Conservation (phyloP, 1,140 invertebrate species). For the Ericerus pela region DNA sequence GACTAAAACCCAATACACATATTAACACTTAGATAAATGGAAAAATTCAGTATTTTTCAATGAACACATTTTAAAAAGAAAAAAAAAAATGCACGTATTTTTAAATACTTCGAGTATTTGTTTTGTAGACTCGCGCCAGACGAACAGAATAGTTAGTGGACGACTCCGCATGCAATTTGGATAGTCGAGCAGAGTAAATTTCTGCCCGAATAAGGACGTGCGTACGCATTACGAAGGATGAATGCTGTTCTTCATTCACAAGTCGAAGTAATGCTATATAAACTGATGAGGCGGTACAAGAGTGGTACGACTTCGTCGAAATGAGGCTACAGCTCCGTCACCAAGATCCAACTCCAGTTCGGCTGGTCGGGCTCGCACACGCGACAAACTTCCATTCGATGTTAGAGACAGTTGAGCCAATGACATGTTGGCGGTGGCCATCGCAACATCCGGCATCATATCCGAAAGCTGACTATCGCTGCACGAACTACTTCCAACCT, state of each 20-base stretch:
- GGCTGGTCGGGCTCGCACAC: not conserved
- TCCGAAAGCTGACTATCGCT: constrained; percentile 13
- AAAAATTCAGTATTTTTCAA: too few species aligned
- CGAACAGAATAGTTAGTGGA: not conserved
- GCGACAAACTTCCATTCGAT: not conserved
- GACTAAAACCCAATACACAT: too few species aligned
- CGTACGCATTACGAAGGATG: not conserved
- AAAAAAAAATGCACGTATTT: too few species aligned
- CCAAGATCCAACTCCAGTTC: constrained; percentile 9
- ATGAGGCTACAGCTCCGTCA: constrained; percentile 9
- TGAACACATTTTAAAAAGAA: too few species aligned
- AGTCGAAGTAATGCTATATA: constrained; percentile 27
- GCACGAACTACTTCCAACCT: constrained; percentile 10
- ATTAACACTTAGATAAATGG: too few species aligned
- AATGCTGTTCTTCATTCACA: not conserved
- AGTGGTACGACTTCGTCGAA: constrained; percentile 4
- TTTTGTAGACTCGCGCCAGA: too few species aligned
- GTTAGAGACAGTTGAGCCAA: not conserved
- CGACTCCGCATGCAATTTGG: not conserved
- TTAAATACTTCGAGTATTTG: too few species aligned
- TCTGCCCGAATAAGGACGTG: not conserved
- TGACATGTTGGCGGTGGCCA: constrained; percentile 13
- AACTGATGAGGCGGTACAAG: constrained; percentile 15
- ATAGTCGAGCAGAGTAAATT: not conserved
- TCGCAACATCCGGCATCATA: constrained; percentile 13